Evolutionary conservation across 2,113 vertebrate genomes (phyloP).

Genomic region (Odontophorus gujanensis): DNA sequence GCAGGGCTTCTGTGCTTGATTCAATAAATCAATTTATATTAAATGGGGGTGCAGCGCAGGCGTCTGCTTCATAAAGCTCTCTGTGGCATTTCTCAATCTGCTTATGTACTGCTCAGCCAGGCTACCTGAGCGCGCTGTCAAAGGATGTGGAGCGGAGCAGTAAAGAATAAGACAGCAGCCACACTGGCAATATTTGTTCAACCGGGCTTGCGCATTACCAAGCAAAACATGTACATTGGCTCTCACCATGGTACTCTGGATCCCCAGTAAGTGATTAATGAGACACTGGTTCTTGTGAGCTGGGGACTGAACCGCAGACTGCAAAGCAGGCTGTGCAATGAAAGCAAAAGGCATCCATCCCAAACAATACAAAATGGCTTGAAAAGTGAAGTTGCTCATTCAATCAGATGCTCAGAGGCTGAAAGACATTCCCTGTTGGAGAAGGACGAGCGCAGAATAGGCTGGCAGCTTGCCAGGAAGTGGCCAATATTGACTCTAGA

Average conservation of each 20-base stretch:
- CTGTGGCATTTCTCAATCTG: constrained; percentile 71
- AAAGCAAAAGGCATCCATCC: constrained; percentile 66
- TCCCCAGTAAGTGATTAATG: constrained; percentile 61
- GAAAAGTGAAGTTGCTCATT: constrained; percentile 64
- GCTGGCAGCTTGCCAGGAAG: constrained; percentile 36
- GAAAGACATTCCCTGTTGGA: constrained; percentile 58
- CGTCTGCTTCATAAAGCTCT: constrained; percentile 65
- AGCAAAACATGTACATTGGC: constrained; percentile 31
- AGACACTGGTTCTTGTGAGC: constrained; percentile 31
- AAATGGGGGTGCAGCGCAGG: constrained; percentile 46
- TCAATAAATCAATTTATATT: constrained; percentile 82
- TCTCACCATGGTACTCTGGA: constrained; percentile 37
- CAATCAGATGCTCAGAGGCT: constrained; percentile 55
- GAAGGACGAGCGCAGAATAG: not conserved
- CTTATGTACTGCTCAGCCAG: constrained; percentile 29
- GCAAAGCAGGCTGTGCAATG: constrained; percentile 32
- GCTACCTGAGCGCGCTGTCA: constrained; percentile 38
- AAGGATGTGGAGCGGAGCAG: constrained; percentile 41
- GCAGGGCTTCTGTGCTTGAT: constrained; percentile 73
- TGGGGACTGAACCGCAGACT: constrained; percentile 8
- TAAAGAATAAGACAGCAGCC: constrained; percentile 13
- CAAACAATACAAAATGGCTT: constrained; percentile 50
- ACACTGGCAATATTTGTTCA: constrained; percentile 35
- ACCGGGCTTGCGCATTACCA: constrained; percentile 38
- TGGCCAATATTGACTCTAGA: constrained; percentile 57